A percentile compares a stretch with the other conserved stretches of the same genome.
Conservation (phyloP, 2,113 vertebrate species). For the Amblyopsis rosae region DNA sequence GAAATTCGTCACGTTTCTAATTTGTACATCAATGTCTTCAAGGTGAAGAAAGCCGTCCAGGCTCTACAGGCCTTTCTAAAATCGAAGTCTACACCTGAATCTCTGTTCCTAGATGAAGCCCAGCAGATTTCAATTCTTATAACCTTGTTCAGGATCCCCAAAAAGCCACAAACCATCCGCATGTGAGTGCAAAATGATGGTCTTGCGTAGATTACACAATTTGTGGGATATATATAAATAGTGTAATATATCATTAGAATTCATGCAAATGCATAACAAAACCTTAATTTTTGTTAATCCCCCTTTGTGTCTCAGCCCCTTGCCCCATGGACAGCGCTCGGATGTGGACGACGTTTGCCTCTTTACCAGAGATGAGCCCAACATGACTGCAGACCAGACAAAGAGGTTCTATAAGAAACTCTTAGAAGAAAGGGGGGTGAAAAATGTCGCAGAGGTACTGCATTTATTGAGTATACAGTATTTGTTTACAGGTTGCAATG, state of each 20-base stretch:
- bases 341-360: constrained; percentile 87
- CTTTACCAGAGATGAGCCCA: constrained; percentile 86
- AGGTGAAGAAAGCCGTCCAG: constrained; percentile 86
- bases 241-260: neutral
- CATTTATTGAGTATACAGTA: constrained; percentile 12
- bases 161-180: constrained; percentile 70
- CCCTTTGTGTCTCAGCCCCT: constrained; percentile 66
- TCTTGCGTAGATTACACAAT: too few species aligned
- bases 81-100: constrained; percentile 56
- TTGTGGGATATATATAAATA: too few species aligned
- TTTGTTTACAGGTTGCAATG: neutral
- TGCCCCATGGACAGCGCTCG: constrained; percentile 81
- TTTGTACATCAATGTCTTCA: neutral
- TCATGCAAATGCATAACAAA: neutral
- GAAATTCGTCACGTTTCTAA: neutral
- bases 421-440: constrained; percentile 79
- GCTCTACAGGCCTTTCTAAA: constrained; percentile 80
- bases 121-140: constrained; percentile 82
- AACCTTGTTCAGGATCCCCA: constrained; percentile 88
- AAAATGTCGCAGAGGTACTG: constrained; percentile 81
- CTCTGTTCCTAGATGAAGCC: constrained; percentile 74
- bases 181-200: constrained; percentile 75
- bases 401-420: constrained; percentile 86
- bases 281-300: neutral
- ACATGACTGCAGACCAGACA: constrained; percentile 85